Base-by-base conservation (phyloP, 2,797 vertebrate genomes). In the Euphonia xanthogaster region DNA sequence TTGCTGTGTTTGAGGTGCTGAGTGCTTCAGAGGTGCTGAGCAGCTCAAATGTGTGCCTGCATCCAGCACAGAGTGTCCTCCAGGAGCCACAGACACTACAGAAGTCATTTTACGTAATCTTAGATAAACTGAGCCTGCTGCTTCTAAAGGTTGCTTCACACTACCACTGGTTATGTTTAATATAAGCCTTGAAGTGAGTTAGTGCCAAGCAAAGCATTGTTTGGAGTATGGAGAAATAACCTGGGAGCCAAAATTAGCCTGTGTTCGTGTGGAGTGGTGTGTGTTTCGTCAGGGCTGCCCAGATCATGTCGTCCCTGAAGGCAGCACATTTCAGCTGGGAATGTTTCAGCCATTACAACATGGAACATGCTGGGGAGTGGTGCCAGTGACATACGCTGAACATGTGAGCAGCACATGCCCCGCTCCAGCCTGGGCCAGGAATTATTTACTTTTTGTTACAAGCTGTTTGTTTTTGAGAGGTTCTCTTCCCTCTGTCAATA, bases 391-490 rank as follows among this genome's bases (percentile, higher is more conserved):
- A 95, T 94, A 78, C 66, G 11, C 93, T 88, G 47, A 86, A 95
- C 94, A 94, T 94, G 86, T 94, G 95, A 97, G 79, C 93, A 92
- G 82, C 92, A 94, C 88, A 91, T 95, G 94, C 93, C 94, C 58
- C 75, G 28, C 66, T 89, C 75, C 45, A 89, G 89, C 5, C 1
- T 7, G 39, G 53, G 18, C 81, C 24, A 3, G 62, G 62, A 91
- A 86, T 94, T 88, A 86, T 65, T 94, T 93, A 75, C 79, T 90
- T 94, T 95, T 79, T 91, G 66, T 95, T 94, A 70, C 88, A 84
- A 78, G 85, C 78, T 91, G 73, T 88, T 94, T 90, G 27, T 78
- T 92, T 95, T 70, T 86, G 66, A 54, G 65, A 54, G 63, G 3
- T 20, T 75, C 84, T 66, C 78, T 58, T 25, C 42, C 22, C 25